Percentiles rank a stretch among this genome's conserved stretches.
Conservation (phyloP, 2,797 vertebrate genomes). For the Mustela erminea region DNA sequence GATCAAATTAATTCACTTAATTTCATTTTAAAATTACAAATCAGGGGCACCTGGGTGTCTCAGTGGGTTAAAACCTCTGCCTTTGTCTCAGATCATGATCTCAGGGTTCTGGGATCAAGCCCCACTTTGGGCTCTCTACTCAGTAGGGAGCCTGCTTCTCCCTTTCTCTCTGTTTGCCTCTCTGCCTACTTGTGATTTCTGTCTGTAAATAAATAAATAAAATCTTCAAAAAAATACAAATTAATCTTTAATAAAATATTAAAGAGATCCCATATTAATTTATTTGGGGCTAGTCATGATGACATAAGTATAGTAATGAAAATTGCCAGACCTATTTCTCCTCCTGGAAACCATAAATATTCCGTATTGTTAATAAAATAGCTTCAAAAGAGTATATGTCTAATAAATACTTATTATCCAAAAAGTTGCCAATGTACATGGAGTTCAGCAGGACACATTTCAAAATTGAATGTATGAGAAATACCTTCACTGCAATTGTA, state of each 20-base stretch:
- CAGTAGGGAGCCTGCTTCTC: no score
- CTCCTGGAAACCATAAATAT: background rate
- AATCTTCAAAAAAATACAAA: background rate
- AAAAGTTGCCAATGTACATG: background rate
- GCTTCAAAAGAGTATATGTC: background rate
- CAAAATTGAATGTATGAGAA: background rate
- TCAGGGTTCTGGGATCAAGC: no score
- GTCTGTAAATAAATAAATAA: no score
- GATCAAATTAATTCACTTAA: background rate
- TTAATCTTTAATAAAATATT: background rate
- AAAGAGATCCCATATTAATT: background rate
- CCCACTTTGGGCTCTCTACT: no score
- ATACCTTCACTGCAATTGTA: background rate
- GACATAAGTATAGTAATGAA: background rate
- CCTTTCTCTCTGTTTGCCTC: no score
- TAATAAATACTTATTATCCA: background rate
- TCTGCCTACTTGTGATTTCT: no score
- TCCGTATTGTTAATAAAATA: background rate
- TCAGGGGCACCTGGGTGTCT: no score
- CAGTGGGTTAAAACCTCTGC: no score
- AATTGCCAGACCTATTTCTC: no score
- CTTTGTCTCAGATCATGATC: no score
- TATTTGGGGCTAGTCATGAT: background rate
- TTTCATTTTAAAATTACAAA: background rate
- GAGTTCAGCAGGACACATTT: background rate